Evolutionary conservation across 2,888 invertebrate genomes (phyloP).

Genomic region (Hofmannophila pseudospretella): DNA sequence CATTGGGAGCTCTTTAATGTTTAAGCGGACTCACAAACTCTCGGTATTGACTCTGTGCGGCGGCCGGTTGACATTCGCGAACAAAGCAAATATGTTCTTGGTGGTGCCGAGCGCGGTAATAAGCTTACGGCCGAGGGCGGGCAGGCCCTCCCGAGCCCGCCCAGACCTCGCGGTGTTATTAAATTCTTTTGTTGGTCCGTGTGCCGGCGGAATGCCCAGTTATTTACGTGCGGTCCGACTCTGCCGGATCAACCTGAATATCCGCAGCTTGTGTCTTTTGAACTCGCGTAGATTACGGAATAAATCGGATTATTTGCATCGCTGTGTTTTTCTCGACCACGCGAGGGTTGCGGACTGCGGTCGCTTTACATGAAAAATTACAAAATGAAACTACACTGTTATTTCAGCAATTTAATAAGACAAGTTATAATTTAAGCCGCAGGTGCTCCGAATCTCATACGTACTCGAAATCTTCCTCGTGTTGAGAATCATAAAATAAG

Average conservation of each 20-base stretch:
- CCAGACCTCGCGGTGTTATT: conserved; percentile 57
- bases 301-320: conserved; percentile 52
- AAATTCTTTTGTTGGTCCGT: conserved; percentile 70
- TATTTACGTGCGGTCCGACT: conserved; percentile 56
- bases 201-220: conserved; percentile 52
- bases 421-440: conserved; percentile 38
- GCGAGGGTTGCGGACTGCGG: conserved; percentile 6
- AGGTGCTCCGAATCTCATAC: conserved; percentile 47
- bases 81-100: conserved; percentile 68
- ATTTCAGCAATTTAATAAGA: conserved; percentile 39
- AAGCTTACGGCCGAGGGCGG: conserved; percentile 63
- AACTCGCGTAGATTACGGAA: conserved; percentile 41
- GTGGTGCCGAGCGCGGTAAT: conserved; percentile 52
- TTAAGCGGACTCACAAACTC: conserved; percentile 62
- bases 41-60: conserved; percentile 48
- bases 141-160: conserved; percentile 36
- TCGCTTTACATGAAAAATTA: neutral
- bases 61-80: conserved; percentile 58
- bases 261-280: conserved; percentile 51
- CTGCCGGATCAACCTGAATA: conserved; percentile 60
- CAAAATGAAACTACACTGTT: conserved; percentile 20
- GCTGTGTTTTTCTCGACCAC: conserved; percentile 22
- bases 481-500: conserved; percentile 51
- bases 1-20: conserved; percentile 71
- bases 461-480: conserved; percentile 28